phyloP scores from a whole-genome alignment of 2,888 invertebrate genomes.

The Caenorhabditis afra region DNA sequence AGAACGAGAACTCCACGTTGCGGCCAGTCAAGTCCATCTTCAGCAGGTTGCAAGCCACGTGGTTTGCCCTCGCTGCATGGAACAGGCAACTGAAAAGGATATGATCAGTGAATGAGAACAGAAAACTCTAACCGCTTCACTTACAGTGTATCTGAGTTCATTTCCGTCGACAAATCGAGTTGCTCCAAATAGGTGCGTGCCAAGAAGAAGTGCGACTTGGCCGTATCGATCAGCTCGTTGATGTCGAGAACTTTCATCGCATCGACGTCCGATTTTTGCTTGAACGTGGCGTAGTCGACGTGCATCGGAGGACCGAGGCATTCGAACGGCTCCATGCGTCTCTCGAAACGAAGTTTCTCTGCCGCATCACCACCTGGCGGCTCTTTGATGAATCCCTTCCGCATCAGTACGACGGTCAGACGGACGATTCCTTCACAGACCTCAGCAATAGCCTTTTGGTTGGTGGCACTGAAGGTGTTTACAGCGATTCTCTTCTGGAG shows the following conservation, averaged over 20 bases:
- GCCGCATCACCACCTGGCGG: constrained; percentile 55
- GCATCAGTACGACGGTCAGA: constrained; percentile 45
- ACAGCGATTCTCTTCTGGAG: constrained; percentile 2
- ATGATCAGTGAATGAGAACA: not conserved
- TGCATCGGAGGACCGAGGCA: constrained; percentile 54
- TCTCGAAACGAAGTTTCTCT: constrained; percentile 61
- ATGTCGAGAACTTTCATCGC: constrained; percentile 6
- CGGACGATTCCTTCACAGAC: constrained; percentile 47
- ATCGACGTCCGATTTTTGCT: constrained; percentile 8
- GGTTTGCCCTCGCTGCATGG: constrained; percentile 20
- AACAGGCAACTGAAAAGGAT: constrained; percentile 12
- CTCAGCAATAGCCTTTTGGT: constrained; percentile 20
- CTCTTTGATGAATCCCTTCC: constrained; percentile 46
- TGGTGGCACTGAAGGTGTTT: constrained; percentile 3
- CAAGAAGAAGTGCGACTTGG: not conserved
- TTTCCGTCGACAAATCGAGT: constrained; percentile 7
- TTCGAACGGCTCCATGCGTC: constrained; percentile 58
- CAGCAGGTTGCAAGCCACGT: constrained; percentile 19
- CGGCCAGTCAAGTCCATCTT: constrained; percentile 12
- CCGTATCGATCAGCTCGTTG: constrained; percentile 3
- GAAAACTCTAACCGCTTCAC: not conserved
- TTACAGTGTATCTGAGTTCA: constrained; percentile 19
- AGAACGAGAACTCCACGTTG: not conserved
- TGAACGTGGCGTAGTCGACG: constrained; percentile 55
- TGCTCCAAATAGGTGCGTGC: not conserved